A percentile compares a stretch with the other conserved stretches of the same genome.
phyloP scores from a whole-genome alignment of 2,797 vertebrate species.

The Graptemys geographica region DNA sequence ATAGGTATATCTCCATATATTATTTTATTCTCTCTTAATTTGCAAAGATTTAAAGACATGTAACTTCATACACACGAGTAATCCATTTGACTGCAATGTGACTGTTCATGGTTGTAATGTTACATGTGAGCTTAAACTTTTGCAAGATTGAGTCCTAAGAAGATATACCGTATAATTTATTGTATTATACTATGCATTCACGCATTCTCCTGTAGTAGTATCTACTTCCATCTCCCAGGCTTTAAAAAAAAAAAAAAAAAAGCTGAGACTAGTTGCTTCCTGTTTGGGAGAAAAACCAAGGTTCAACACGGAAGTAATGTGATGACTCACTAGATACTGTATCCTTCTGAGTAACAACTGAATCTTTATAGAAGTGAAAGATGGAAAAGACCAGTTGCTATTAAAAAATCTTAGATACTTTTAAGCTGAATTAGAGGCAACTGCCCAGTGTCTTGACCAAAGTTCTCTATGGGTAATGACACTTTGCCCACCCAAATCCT shows the following conservation, averaged over 20 bases:
- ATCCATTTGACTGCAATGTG: background rate
- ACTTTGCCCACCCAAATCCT: background rate
- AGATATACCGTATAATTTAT: background rate
- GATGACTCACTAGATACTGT: conserved; percentile 29
- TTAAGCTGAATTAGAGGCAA: background rate
- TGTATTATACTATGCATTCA: background rate
- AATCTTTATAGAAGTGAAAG: conserved; percentile 20
- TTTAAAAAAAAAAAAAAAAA: background rate
- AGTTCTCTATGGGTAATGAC: background rate
- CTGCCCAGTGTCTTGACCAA: background rate
- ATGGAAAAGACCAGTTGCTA: conserved; percentile 22
- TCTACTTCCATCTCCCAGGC: background rate
- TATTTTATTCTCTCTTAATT: background rate
- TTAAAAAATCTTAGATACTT: background rate
- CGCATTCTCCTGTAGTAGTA: background rate
- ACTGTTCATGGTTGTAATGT: background rate
- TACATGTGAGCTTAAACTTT: background rate
- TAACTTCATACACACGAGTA: background rate
- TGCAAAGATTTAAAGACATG: background rate
- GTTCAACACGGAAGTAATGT: background rate
- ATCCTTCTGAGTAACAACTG: background rate
- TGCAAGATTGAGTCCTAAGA: background rate
- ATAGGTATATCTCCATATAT: too few relatives aligned
- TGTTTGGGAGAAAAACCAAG: background rate
- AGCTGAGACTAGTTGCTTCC: background rate